Evolutionary conservation across 2,888 invertebrate genomes (phyloP), one percentile per base, ranked within the genome.

Genomic region (Chymomyza caudatula): DNA sequence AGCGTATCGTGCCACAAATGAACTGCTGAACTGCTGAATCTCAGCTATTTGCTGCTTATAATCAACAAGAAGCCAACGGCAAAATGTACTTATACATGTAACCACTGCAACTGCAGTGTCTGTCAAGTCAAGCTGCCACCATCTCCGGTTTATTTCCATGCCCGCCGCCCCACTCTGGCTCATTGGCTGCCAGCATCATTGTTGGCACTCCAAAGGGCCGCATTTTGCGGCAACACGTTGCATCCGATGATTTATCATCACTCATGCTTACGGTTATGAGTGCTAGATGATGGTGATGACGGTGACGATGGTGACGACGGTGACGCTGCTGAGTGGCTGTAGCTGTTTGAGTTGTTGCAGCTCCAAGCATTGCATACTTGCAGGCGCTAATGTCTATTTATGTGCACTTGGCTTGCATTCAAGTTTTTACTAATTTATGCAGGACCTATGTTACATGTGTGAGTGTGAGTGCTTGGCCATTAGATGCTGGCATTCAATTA

Each of bases 221-320:
- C 17, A 15, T 15, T 47, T 54, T 29, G 37, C 29, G 59, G 78
- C 83, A 80, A 80, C 79, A 80, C 79, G 84, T 79, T 79, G 81
- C 69, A 47, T 73, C 54, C 67, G 73, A 80, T 79, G 79, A 79
- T 79, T 79, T 79, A 79, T 79, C 81, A 78, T 77, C 76, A 69
- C 73, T 80, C 75, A 66, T 65, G 75, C 68, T 68, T 69, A 43
- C 55, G 69, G 63, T 69, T 69, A 69, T 69, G 69, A 75, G 71
- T 62, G 72, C 75, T 63, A 55, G 44, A 67, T 37, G 56, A 61
- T 44, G 54, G 62, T n/a, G 57, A 44, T 29, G 2, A 17, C 3
- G 53, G 49, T n/a, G 19, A 22, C n/a, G 56, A 53, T n/a, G 52
- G 6, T 47, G 49, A 43, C 25, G 62, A 5, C 13, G 54, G n/a